Evolutionary conservation across 2,113 vertebrate species (phyloP).

Genomic region (Protobothrops mucrosquamatus): DNA sequence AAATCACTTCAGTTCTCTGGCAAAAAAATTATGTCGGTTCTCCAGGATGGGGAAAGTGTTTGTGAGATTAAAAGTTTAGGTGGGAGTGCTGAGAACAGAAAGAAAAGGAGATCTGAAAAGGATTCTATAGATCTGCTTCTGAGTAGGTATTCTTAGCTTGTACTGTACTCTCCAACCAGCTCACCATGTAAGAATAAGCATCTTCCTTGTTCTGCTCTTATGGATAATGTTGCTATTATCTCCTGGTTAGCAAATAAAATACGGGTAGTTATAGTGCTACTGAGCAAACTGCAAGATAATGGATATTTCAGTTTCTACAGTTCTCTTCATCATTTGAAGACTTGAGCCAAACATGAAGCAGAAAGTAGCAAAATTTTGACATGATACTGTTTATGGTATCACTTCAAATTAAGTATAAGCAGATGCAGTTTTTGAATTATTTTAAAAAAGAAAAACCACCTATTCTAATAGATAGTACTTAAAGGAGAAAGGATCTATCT

Average conservation of each 20-base stretch:
- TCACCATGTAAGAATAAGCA: background rate
- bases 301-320: background rate
- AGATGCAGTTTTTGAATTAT: background rate
- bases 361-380: background rate
- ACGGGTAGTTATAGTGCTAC: background rate
- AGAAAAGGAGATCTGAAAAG: background rate
- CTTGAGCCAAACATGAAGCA: background rate
- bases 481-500: background rate
- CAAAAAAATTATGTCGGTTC: background rate
- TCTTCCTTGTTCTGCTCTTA: background rate
- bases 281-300: background rate
- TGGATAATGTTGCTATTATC: background rate
- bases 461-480: background rate
- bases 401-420: background rate
- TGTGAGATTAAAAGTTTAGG: background rate
- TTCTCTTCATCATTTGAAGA: background rate
- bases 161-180: background rate
- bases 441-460: background rate
- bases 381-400: background rate
- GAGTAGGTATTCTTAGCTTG: no score
- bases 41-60: background rate
- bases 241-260: background rate
- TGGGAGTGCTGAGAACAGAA: no score
- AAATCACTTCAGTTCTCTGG: no score
- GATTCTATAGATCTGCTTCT: background rate